Evolutionary conservation across 2,888 invertebrate genomes (phyloP).

Genomic region (Ditylenchus weischeri): DNA sequence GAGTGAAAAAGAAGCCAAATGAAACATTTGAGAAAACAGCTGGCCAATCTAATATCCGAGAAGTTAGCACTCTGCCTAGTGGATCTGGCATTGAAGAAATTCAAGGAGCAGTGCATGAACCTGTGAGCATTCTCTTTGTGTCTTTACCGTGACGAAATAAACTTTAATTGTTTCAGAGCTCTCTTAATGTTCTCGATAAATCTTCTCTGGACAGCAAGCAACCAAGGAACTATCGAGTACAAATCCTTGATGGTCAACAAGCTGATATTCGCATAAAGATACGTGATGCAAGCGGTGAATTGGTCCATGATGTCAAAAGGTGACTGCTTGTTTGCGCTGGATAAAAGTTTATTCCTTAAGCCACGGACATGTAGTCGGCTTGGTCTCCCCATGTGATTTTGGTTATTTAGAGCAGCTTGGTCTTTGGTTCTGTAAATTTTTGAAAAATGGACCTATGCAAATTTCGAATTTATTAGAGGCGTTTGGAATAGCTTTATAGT

Average conservation of each 20-base stretch:
- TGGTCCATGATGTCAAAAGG: conserved; percentile 28
- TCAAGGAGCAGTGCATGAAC: not conserved
- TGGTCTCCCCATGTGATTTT: too few species aligned
- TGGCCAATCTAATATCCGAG: not conserved
- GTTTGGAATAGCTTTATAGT: too few species aligned
- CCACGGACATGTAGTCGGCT: too few species aligned
- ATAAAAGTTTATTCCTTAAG: too few species aligned
- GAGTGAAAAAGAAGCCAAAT: conserved; percentile 32
- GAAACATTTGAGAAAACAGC: conserved; percentile 10
- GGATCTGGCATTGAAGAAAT: not conserved
- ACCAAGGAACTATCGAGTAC: conserved; percentile 30
- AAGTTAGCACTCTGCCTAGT: not conserved
- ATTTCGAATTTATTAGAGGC: not conserved
- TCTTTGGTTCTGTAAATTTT: not conserved
- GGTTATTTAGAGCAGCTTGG: too few species aligned
- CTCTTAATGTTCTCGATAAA: not conserved
- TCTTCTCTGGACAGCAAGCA: not conserved
- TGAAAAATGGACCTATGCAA: not conserved
- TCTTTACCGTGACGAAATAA: not conserved
- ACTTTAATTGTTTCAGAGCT: not conserved
- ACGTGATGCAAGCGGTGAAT: conserved; percentile 19
- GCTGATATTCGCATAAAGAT: conserved; percentile 25
- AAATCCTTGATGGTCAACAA: conserved; percentile 25
- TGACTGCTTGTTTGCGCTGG: not conserved
- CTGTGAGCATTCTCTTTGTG: not conserved